phyloP scores from a whole-genome alignment of 2,888 invertebrate genomes.

The Thera britannica region DNA sequence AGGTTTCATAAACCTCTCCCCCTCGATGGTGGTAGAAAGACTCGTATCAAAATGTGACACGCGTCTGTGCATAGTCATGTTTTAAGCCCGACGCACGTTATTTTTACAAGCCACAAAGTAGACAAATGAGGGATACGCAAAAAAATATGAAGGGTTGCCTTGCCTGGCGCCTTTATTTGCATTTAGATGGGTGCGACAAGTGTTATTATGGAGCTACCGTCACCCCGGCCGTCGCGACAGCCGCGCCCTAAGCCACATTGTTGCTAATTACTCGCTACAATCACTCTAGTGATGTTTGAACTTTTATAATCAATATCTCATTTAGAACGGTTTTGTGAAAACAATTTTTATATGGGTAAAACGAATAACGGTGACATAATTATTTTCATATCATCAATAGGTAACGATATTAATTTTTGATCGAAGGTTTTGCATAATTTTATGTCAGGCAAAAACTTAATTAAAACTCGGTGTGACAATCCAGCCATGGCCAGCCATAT shows the following conservation, averaged over 20 bases:
- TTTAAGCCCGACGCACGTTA: constrained; percentile 30
- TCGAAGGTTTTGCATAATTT: constrained; percentile 23
- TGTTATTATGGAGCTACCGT: constrained; percentile 57
- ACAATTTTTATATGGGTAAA: too few species aligned
- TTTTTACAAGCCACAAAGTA: constrained; percentile 59
- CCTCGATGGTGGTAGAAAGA: neutral
- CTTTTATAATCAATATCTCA: neutral
- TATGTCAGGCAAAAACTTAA: constrained; percentile 15
- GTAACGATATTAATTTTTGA: constrained; percentile 10
- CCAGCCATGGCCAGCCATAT: neutral
- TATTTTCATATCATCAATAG: neutral
- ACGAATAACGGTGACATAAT: neutral
- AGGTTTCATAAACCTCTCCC: neutral
- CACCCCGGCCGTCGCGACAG: constrained; percentile 40
- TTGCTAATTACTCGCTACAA: constrained; percentile 62
- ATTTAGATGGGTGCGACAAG: constrained; percentile 77
- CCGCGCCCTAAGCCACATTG: constrained; percentile 45
- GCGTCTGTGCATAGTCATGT: constrained; percentile 29
- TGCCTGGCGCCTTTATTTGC: constrained; percentile 70
- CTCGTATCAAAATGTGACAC: constrained; percentile 36
- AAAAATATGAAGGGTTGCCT: constrained; percentile 61
- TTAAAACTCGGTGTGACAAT: constrained; percentile 14
- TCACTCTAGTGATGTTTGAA: constrained; percentile 43
- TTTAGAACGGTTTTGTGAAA: neutral
- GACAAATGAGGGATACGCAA: constrained; percentile 76